Evolutionary conservation across 1,140 invertebrate species (phyloP).

Genomic region (Neodiprion pinetum): DNA sequence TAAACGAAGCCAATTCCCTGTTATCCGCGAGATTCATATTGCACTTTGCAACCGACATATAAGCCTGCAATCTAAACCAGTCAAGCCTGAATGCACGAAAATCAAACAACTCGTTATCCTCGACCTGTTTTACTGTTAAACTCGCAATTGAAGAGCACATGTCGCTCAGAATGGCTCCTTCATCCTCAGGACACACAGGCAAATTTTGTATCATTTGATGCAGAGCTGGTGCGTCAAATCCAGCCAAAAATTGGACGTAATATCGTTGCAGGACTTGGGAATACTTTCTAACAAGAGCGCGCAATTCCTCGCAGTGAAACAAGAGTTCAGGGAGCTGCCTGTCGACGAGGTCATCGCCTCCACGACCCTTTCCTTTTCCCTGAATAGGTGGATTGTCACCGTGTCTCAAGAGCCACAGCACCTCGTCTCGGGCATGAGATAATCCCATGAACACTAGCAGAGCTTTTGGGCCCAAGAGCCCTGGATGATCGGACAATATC

Average conservation of each 20-base stretch:
- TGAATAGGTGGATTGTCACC: constrained; percentile 91
- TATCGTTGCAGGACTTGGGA: constrained; percentile 97
- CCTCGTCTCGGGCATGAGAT: constrained; percentile 94
- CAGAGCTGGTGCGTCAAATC: constrained; percentile 92
- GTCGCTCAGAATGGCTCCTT: constrained; percentile 92
- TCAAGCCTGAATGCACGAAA: constrained; percentile 94
- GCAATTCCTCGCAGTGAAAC: constrained; percentile 97
- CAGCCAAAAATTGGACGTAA: constrained; percentile 95
- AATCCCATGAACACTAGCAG: constrained; percentile 96
- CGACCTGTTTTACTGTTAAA: constrained; percentile 93
- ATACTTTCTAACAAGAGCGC: constrained; percentile 92
- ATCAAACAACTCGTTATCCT: constrained; percentile 96
- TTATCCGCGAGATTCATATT: constrained; percentile 86
- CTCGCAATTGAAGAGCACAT: constrained; percentile 89
- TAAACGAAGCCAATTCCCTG: constrained; percentile 84
- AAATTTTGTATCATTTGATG: constrained; percentile 91
- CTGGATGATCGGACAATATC: constrained; percentile 97
- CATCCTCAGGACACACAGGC: constrained; percentile 89
- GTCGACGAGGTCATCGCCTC: constrained; percentile 89
- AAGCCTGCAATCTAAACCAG: constrained; percentile 97
- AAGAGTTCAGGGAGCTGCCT: constrained; percentile 95
- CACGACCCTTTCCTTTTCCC: constrained; percentile 84
- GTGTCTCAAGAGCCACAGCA: constrained; percentile 95
- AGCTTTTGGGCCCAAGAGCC: constrained; percentile 96
- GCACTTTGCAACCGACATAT: constrained; percentile 86